Percentiles rank a stretch among this genome's conserved stretches.
Evolutionary conservation across 1,140 invertebrate species (phyloP).

Genomic region (Diachasma alloeum): DNA sequence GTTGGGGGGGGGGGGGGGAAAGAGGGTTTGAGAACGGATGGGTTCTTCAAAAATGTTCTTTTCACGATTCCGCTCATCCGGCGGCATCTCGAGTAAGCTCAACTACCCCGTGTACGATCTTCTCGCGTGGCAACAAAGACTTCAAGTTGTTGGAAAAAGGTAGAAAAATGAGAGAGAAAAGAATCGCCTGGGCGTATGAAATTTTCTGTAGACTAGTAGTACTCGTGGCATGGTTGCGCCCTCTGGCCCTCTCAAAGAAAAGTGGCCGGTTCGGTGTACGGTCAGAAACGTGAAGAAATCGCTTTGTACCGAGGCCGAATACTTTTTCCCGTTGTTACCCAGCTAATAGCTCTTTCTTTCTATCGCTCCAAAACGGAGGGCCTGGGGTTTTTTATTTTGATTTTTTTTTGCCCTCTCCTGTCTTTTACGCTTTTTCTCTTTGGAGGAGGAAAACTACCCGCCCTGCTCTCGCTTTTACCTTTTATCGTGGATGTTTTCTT

Average conservation of each 20-base stretch:
- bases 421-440: conserved; percentile 1
- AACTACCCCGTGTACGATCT: conserved; percentile 22
- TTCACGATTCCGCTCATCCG: conserved; percentile 28
- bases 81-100: conserved; percentile 23
- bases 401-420: not conserved
- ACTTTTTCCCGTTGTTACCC: conserved; percentile 30
- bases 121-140: conserved; percentile 26
- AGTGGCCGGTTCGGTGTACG: conserved; percentile 21
- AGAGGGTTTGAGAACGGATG: not conserved
- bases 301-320: conserved; percentile 25
- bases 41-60: conserved; percentile 32
- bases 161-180: not conserved
- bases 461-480: not conserved
- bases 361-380: not conserved
- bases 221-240: not conserved
- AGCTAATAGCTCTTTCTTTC: conserved; percentile 28
- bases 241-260: conserved; percentile 14
- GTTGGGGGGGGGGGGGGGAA: not conserved
- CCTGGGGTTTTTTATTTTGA: not conserved
- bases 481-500: not conserved
- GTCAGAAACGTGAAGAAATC: conserved; percentile 25
- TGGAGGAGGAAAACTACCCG: not conserved
- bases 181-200: conserved; percentile 23
- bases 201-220: not conserved
- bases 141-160: not conserved